Evolutionary conservation across 2,888 invertebrate species (phyloP), one percentile per base, ranked within the genome.

Genomic region (Aromia moschata): DNA sequence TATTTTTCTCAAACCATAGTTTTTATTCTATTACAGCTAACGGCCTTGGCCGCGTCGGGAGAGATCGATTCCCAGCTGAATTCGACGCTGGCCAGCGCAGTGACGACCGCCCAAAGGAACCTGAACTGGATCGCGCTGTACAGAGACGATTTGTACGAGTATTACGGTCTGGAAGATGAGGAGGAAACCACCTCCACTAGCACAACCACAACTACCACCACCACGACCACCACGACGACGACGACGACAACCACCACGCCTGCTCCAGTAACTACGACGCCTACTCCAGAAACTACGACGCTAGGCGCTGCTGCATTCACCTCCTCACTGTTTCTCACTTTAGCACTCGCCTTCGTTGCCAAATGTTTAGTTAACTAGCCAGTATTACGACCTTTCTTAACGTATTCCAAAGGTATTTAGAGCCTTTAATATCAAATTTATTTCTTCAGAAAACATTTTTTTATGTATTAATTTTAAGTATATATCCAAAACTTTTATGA

Each of bases 61-160:
- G 38, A 25, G n/a, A 10, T 49, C 15, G 2, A 12, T 3, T 2
- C 14, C 9, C 9, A 10, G 1, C n/a, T 49, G 5, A 1, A 5
- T n/a, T 1, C 49, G 3, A 18, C 30, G 0, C 38, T 15, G n/a
- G 20, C 20, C 14, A 12, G 18, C 3, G 20, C 49, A 3, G 30
- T 49, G n/a, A 7, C 30, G 1, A 5, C 38, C 2, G 38, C 25
- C 5, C 36, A 49, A n/a, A 7, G 2, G 2, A 49, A 38, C 7
- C 10, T 49, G 38, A 17, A 20, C 1, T 58, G 58, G 58, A 36
- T 53, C 3, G 40, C 45, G 9, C 11, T 4, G 1, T 38, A 45
- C 18, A 12, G 36, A 31, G 33, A 38, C 5, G 53, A 58, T 11
- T 37, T 58, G 2, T 31, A 54, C 30, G 38, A 45, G 0, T 58